Base-by-base conservation (phyloP, 1,140 invertebrate species). In the Drosophila repletoides region DNA sequence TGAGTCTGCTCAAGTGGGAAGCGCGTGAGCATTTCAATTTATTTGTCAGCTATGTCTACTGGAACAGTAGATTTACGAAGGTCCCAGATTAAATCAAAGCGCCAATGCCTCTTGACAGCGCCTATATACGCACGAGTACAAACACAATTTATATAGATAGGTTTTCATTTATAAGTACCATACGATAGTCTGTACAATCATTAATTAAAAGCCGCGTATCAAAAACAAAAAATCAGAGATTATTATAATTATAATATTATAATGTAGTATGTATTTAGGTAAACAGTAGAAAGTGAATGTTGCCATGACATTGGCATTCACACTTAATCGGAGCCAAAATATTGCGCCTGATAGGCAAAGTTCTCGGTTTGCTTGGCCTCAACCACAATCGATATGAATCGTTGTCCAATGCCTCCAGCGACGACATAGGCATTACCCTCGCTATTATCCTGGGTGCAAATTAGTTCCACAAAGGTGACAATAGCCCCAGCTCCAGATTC, bases 361-460 rank as follows among this genome's bases (percentile, higher is more conserved):
- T 52, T 63, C 1, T 41, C 7, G 43, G 89, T 90, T 22, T 67
- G 56, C 19, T 51, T 65, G 5, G 89, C 84, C 58, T 90, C 89
- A 36, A 90, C 19, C 4, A 88, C 63, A 41, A 90, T 84, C 1
- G 88, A 84, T 6, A 90, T 88, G 43, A 59, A 75, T 5, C 84
- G 74, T 40, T 89, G 88, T 7, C 88, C 84, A 60, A 90, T 81
- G 49, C 89, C 89, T 1, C 89, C 89, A 33, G 68, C 77, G 0
- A 90, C 66, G 5, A 90, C 75, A 33, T 86, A 90, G 33, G 89
- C 89, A 17, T 63, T 81, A 21, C 89, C 89, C 0, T 75, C 72
- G 33, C 2, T 70, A 22, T 22, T 71, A 19, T 83, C 83, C 74
- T 90, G 88, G 5, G 77, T 66, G 66, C 77, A 84, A 5, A 73